Conservation (phyloP, 2,113 vertebrate species). For the Epinephelus lanceolatus region DNA sequence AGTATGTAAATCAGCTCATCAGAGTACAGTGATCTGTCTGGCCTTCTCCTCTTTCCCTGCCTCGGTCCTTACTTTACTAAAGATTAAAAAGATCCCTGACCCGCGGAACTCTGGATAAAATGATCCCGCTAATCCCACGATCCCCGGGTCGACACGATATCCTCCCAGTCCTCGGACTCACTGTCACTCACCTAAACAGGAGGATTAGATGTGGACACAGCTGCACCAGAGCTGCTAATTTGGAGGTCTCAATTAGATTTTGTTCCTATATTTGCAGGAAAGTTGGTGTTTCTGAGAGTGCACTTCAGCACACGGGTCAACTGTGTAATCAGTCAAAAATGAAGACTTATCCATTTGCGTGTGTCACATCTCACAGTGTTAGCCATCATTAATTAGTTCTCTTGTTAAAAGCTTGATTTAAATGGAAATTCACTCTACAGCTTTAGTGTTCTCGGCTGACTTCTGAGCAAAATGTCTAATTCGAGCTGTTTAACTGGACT, state of each 20-base stretch:
- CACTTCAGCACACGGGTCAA: neutral
- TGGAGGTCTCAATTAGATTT: conserved; percentile 20
- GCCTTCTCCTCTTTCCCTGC: conserved; percentile 71
- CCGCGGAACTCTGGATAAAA: conserved; percentile 44
- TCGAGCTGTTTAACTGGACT: conserved; percentile 23
- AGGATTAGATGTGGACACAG: conserved; percentile 15
- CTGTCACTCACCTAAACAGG: conserved; percentile 42
- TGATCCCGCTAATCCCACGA: conserved; percentile 62
- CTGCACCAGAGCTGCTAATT: neutral
- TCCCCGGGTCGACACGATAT: conserved; percentile 34
- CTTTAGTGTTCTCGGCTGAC: conserved; percentile 19
- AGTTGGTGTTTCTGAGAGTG: neutral
- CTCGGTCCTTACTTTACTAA: conserved; percentile 48
- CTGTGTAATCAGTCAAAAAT: conserved; percentile 4
- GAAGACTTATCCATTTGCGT: neutral
- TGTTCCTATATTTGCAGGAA: conserved; percentile 17
- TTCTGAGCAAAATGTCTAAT: conserved; percentile 22
- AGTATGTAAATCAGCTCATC: conserved; percentile 67
- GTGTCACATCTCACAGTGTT: conserved; percentile 8
- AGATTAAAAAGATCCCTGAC: conserved; percentile 71
- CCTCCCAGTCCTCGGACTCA: conserved; percentile 17
- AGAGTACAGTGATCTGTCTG: conserved; percentile 62
- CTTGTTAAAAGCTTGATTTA: conserved; percentile 4
- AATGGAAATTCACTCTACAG: conserved; percentile 44
- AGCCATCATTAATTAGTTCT: conserved; percentile 13